These are phyloP conservation scores for Arctia plantaginis DNA, from an alignment of 2,888 invertebrate species.

Conservation along the genomic window DNA sequence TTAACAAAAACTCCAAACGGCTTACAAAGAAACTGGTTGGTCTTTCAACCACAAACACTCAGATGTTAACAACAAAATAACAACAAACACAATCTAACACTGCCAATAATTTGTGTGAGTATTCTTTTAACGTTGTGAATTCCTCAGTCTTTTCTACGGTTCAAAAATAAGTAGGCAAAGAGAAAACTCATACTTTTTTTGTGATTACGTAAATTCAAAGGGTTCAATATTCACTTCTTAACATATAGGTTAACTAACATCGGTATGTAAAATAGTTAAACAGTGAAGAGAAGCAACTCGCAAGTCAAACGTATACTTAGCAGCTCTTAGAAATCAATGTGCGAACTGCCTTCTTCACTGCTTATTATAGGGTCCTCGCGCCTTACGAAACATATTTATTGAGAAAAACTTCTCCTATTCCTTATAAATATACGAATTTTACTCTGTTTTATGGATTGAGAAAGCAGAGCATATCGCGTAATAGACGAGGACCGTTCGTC, in stretches of 20 bases:
- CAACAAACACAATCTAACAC: slow-evolving; percentile 70
- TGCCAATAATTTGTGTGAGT: slow-evolving; percentile 78
- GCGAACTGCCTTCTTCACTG: slow-evolving; percentile 68
- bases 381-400: slow-evolving; percentile 65
- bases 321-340: slow-evolving; percentile 46
- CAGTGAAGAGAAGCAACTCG: slow-evolving; percentile 71
- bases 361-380: slow-evolving; percentile 54
- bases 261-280: slow-evolving; percentile 84
- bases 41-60: slow-evolving; percentile 78
- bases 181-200: slow-evolving; percentile 64
- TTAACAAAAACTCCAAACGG: slow-evolving; percentile 68
- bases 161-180: slow-evolving; percentile 74
- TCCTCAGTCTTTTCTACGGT: slow-evolving; percentile 84
- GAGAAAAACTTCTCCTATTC: slow-evolving; percentile 42
- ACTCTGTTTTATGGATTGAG: slow-evolving; percentile 48
- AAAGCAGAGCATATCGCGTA: slow-evolving; percentile 66
- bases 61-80: slow-evolving; percentile 66
- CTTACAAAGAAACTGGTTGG: slow-evolving; percentile 71
- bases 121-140: slow-evolving; percentile 80
- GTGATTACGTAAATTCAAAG: slow-evolving; percentile 77
- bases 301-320: slow-evolving; percentile 55
- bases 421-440: slow-evolving; percentile 53
- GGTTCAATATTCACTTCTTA: slow-evolving; percentile 74
- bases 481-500: slow-evolving; percentile 56
- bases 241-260: slow-evolving; percentile 80